Conservation (phyloP, 2,113 vertebrate species). For the Barnardius zonarius region DNA sequence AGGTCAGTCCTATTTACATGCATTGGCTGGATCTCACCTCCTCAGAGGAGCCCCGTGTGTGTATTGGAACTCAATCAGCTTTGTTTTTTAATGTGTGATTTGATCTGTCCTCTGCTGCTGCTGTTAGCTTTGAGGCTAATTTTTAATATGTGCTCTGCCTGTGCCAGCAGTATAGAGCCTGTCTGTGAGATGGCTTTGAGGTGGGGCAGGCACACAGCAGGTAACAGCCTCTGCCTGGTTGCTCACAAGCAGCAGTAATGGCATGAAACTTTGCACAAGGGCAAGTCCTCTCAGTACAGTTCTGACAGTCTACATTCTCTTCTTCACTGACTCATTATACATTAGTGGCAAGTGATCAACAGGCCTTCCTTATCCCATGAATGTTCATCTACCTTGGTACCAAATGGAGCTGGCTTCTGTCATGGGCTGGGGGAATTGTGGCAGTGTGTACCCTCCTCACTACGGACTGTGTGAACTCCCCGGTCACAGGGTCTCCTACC, state of each 20-base stretch:
- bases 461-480: fast-evolving
- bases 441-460: background rate
- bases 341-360: background rate
- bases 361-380: background rate
- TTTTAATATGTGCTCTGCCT: background rate
- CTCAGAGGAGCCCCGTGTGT: background rate
- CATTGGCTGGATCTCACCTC: background rate
- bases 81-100: slow-evolving; percentile 21
- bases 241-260: background rate
- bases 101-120: slow-evolving; percentile 9
- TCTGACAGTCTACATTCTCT: background rate
- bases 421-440: background rate
- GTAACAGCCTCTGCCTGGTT: background rate
- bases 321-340: background rate
- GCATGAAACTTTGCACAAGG: background rate
- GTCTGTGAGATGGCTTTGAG: background rate
- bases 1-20: background rate
- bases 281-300: background rate
- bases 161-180: background rate
- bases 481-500: background rate
- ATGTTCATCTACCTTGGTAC: background rate
- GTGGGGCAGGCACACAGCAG: background rate
- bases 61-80: background rate
- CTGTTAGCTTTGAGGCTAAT: background rate
- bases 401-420: background rate